Evolutionary conservation across 2,797 vertebrate species (phyloP).

Genomic region (Epinephelus malabaricus): DNA sequence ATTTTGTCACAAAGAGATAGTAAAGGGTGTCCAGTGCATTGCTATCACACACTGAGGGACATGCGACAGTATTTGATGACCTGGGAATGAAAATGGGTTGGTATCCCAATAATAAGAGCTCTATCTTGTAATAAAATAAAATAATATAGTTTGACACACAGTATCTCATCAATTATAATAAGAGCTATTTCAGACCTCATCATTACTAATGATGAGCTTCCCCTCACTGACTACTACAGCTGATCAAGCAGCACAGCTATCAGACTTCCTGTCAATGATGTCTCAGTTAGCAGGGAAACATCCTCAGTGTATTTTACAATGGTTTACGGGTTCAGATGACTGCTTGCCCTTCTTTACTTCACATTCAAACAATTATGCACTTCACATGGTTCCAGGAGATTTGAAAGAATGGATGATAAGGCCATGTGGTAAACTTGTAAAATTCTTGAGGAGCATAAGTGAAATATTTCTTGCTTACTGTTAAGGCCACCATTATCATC

Average conservation of each 20-base stretch:
- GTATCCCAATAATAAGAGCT: neutral
- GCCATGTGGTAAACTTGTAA: neutral
- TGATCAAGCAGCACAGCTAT: neutral
- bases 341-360: neutral
- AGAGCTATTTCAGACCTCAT: neutral
- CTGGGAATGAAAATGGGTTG: too few species aligned
- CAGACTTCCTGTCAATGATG: neutral
- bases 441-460: neutral
- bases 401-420: conserved; percentile 5
- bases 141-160: neutral
- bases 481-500: too few species aligned
- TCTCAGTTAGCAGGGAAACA: neutral
- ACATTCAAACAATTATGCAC: neutral
- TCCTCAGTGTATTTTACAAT: neutral
- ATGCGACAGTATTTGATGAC: too few species aligned
- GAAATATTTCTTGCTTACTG: conserved; percentile 6
- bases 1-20: too few species aligned
- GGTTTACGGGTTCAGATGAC: neutral
- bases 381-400: conserved; percentile 3
- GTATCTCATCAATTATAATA: conserved; percentile 17
- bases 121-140: neutral
- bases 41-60: too few species aligned
- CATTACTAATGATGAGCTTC: conserved; percentile 10
- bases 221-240: neutral
- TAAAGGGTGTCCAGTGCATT: too few species aligned